A percentile compares a stretch with the other conserved stretches of the same genome.
These are phyloP conservation scores for Tapirus terrestris DNA, from an alignment of 2,113 vertebrate genomes.

Conservation along the genomic window DNA sequence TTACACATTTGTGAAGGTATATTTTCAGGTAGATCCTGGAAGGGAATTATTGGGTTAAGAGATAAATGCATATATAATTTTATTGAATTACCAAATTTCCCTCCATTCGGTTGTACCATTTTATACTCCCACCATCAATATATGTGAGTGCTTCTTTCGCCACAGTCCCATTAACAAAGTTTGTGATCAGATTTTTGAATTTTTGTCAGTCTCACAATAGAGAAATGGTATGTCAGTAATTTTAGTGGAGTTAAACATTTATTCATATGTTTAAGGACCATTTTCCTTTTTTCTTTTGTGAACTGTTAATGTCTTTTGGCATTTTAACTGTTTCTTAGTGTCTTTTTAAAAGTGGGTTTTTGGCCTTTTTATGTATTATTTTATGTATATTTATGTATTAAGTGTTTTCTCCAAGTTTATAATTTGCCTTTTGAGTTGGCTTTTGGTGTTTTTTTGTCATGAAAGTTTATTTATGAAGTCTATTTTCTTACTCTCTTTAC, in stretches of 20 bases:
- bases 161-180: not conserved
- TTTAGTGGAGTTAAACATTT: not conserved
- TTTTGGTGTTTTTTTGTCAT: not conserved
- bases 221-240: not conserved
- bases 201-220: not conserved
- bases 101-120: not conserved
- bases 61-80: not conserved
- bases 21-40: not conserved
- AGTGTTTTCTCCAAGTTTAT: not conserved
- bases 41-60: not conserved
- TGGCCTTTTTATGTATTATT: not conserved
- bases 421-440: not conserved
- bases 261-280: not conserved
- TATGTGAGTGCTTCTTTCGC: not conserved
- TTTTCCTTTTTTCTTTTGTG: not conserved
- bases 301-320: not conserved
- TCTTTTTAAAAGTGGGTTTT: not conserved
- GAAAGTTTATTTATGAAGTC: not conserved
- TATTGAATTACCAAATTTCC: not conserved
- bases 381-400: not conserved
- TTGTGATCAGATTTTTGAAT: not conserved
- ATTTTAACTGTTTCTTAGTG: not conserved
- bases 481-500: not conserved
- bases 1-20: not conserved
- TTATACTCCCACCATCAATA: not conserved